Percentiles rank a stretch among this genome's conserved stretches.
phyloP scores from a whole-genome alignment of 2,888 invertebrate genomes.

The Dryomyza anilis region DNA sequence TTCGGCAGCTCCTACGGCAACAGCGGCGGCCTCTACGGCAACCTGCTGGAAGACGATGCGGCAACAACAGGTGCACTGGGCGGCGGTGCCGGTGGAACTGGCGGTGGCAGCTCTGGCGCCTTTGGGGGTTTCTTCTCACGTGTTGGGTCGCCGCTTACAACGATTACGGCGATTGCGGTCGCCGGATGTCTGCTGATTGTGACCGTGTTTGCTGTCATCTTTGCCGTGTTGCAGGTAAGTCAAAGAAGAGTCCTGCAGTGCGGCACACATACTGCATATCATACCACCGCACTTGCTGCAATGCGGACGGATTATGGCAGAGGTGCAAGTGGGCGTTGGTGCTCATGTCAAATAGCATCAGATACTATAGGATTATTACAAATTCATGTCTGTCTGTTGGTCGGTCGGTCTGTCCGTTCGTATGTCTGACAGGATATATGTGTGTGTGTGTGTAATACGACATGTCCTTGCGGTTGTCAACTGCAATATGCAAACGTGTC shows the following conservation, averaged over 20 bases:
- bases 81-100: conserved; percentile 40
- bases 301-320: background rate
- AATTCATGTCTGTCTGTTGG: background rate
- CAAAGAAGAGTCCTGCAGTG: background rate
- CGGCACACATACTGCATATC: too few relatives aligned
- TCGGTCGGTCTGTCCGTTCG: background rate
- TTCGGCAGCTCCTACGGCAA: conserved; percentile 46
- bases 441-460: too few relatives aligned
- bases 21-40: conserved; percentile 41
- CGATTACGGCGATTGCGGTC: conserved; percentile 71
- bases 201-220: conserved; percentile 72
- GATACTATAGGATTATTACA: conserved; percentile 19
- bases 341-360: conserved; percentile 8
- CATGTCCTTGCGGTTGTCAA: too few relatives aligned
- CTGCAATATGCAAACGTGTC: too few relatives aligned
- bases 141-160: conserved; percentile 65
- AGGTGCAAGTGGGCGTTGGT: background rate
- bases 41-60: conserved; percentile 36
- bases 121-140: conserved; percentile 50
- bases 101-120: conserved; percentile 36
- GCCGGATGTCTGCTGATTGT: conserved; percentile 73
- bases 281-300: background rate
- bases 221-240: conserved; percentile 74
- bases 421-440: background rate
- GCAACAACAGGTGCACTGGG: conserved; percentile 31